Conservation (phyloP, 2,797 vertebrate species). For the Crax fasciolata region DNA sequence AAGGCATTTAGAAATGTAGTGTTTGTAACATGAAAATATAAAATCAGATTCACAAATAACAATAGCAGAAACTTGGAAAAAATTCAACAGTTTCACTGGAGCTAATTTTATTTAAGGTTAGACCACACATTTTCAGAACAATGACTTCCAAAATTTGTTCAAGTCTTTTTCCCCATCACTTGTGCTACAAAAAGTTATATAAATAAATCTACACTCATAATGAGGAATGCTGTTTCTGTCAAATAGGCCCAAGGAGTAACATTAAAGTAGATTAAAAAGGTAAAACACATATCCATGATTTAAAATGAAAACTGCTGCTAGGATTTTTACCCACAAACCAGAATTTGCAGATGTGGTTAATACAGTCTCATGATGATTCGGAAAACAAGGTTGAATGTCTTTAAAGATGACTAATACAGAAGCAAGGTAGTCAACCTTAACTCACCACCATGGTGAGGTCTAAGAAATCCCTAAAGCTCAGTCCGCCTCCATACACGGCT, state of each 20-base stretch:
- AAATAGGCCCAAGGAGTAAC: neutral
- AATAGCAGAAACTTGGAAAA: neutral
- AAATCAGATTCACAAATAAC: neutral
- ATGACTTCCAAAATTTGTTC: neutral
- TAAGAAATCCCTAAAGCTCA: neutral
- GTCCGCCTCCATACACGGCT: rapidly evolving
- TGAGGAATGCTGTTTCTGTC: neutral
- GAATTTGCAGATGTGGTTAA: neutral
- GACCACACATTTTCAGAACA: neutral
- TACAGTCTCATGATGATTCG: neutral
- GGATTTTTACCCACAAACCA: neutral
- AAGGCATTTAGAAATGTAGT: neutral
- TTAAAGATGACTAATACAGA: neutral
- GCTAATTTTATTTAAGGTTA: neutral
- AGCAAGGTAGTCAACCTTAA: neutral
- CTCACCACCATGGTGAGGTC: rapidly evolving
- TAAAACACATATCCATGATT: neutral
- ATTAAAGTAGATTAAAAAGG: neutral
- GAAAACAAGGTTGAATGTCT: neutral
- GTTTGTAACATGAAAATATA: neutral
- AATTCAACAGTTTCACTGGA: neutral
- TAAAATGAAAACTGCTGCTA: neutral
- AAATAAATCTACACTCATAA: neutral
- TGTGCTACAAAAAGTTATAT: neutral
- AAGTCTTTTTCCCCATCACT: neutral